Conservation (phyloP, 2,113 vertebrate species). For the Microcebus lehilahytsara region DNA sequence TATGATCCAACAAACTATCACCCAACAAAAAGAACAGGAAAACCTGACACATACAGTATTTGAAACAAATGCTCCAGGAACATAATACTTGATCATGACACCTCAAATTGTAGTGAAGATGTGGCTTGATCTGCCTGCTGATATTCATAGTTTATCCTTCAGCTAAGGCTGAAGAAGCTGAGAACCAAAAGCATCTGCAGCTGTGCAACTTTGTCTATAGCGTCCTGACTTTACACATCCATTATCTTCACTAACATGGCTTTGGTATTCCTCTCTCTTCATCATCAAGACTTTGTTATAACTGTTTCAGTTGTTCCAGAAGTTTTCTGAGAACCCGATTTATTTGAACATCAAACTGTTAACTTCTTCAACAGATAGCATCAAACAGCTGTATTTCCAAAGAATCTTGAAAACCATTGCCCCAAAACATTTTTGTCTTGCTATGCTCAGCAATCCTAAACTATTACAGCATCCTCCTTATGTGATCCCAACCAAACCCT, state of each 20-base stretch:
- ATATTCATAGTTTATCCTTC: neutral
- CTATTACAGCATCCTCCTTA: neutral
- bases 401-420: neutral
- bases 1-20: neutral
- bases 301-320: neutral
- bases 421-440: neutral
- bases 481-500: neutral
- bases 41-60: neutral
- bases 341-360: neutral
- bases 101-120: neutral
- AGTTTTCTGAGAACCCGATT: neutral
- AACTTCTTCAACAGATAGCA: neutral
- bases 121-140: neutral
- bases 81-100: neutral
- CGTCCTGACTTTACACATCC: neutral
- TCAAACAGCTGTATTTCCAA: neutral
- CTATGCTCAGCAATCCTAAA: neutral
- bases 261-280: neutral
- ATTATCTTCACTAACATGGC: neutral
- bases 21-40: neutral
- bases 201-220: neutral
- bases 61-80: neutral
- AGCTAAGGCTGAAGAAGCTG: neutral
- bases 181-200: neutral
- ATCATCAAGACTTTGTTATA: neutral